phyloP scores from a whole-genome alignment of 2,113 vertebrate genomes.

The Epinephelus fuscoguttatus region DNA sequence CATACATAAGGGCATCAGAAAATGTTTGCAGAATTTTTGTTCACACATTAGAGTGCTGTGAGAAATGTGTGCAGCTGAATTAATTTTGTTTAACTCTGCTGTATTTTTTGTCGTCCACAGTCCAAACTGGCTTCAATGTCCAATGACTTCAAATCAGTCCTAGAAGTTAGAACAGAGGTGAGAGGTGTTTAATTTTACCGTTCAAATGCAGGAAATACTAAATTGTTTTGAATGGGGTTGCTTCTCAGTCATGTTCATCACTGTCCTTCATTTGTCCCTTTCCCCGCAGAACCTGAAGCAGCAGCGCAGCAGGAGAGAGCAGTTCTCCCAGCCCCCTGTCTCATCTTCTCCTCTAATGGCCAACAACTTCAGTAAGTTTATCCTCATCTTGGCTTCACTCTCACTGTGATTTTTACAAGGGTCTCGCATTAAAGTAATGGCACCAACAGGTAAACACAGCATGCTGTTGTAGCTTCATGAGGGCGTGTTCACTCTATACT shows the following conservation, averaged over 20 bases:
- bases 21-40: neutral
- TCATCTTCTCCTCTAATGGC: slow-evolving; percentile 86
- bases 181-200: slow-evolving; percentile 36
- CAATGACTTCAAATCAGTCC: slow-evolving; percentile 95
- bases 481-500: slow-evolving; percentile 63
- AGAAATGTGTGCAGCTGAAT: neutral
- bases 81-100: neutral
- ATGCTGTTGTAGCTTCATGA: slow-evolving; percentile 19
- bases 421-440: slow-evolving; percentile 34
- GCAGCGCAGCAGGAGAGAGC: slow-evolving; percentile 92
- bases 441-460: slow-evolving; percentile 29
- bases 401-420: slow-evolving; percentile 13
- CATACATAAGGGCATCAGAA: neutral
- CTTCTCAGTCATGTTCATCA: neutral
- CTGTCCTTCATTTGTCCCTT: neutral
- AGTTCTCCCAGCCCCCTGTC: slow-evolving; percentile 89
- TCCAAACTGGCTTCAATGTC: slow-evolving; percentile 95
- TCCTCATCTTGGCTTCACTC: neutral
- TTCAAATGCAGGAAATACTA: neutral
- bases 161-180: slow-evolving; percentile 96
- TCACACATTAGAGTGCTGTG: neutral
- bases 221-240: neutral
- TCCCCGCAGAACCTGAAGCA: slow-evolving; percentile 91
- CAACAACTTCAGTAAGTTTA: slow-evolving; percentile 89
- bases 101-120: slow-evolving; percentile 76